Conservation (phyloP, 2,113 vertebrate genomes). For the Brachyistius frenatus region DNA sequence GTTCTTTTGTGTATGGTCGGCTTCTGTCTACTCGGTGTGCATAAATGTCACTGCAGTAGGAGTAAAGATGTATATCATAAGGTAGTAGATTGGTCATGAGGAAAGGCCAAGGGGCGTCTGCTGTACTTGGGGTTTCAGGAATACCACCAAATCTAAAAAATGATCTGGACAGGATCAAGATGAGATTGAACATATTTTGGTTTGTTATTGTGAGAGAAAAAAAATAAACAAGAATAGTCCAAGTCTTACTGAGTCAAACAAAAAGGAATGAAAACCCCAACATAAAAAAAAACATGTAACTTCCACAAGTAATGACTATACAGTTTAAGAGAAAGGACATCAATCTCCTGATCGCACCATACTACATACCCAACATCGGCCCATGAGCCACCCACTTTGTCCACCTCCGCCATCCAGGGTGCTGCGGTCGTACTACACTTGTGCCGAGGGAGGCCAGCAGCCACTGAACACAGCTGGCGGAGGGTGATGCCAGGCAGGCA, state of each 20-base stretch:
- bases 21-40: not conserved
- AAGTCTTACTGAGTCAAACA: no score
- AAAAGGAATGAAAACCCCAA: no score
- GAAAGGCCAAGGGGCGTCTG: not conserved
- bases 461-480: conserved; percentile 47
- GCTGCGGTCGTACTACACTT: conserved; percentile 50
- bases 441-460: conserved; percentile 5
- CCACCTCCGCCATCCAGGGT: conserved; percentile 21
- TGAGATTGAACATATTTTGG: conserved; percentile 3
- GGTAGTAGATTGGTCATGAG: conserved; percentile 15
- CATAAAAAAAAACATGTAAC: not conserved
- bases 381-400: conserved; percentile 46
- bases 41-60: not conserved
- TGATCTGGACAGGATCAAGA: conserved; percentile 20
- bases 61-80: not conserved
- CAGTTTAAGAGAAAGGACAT: no score
- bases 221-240: not conserved
- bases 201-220: conserved; percentile 15
- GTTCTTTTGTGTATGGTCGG: no score
- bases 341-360: not conserved
- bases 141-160: conserved; percentile 8
- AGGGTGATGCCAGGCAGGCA: conserved; percentile 72
- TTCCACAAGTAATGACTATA: conserved; percentile 4
- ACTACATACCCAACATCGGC: conserved; percentile 28
- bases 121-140: conserved; percentile 26